Evolutionary conservation across 2,113 vertebrate genomes (phyloP).

Genomic region (Solenodon paradoxus): DNA sequence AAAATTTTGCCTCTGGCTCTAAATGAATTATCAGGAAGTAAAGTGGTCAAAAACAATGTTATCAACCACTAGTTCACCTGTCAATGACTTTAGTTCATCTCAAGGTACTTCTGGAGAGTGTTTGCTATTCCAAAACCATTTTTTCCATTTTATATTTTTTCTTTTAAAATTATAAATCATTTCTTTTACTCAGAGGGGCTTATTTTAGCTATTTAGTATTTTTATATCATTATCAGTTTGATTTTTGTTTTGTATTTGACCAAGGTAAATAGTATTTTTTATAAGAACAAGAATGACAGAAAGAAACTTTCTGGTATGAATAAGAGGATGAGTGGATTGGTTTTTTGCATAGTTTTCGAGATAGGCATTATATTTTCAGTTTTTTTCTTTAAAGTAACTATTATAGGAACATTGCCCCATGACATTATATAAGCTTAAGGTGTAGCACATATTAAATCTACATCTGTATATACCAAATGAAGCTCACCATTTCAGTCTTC

Average conservation of each 20-base stretch:
- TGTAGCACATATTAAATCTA: no score
- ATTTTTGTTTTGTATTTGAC: conserved; percentile 19
- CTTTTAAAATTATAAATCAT: neutral
- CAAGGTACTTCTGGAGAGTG: neutral
- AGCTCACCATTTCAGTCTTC: no score
- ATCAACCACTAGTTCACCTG: neutral
- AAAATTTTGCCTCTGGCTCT: conserved; percentile 42
- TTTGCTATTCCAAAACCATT: neutral
- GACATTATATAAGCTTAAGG: no score
- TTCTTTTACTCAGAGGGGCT: neutral
- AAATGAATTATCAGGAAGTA: conserved; percentile 26
- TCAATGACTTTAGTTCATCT: neutral
- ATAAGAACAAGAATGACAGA: conserved; percentile 21
- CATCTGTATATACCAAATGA: no score
- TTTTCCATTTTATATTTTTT: neutral
- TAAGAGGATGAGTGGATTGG: neutral
- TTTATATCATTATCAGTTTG: neutral
- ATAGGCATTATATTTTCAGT: neutral
- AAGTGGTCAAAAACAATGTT: conserved; percentile 37
- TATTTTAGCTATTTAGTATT: neutral
- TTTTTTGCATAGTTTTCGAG: conserved; percentile 4
- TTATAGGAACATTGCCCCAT: no score
- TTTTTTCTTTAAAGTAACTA: no score
- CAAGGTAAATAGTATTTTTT: neutral
- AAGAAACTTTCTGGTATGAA: neutral